These are phyloP conservation scores for Chymomyza fuscimana DNA, from an alignment of 2,888 invertebrate species.

Conservation along the genomic window DNA sequence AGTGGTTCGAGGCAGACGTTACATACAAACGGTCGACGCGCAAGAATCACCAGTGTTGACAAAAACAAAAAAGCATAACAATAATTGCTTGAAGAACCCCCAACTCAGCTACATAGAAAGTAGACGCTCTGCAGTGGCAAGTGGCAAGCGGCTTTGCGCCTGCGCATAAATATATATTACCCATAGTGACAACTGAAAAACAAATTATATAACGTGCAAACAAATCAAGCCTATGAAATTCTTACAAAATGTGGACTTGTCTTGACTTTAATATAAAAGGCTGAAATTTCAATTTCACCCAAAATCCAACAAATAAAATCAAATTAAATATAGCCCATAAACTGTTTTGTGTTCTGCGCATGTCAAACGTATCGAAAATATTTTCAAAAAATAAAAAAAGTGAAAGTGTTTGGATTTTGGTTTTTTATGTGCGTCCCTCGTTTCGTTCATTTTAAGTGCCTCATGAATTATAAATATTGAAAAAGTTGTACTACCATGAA, in stretches of 20 bases:
- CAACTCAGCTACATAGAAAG: constrained; percentile 33
- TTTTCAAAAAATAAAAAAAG: constrained; percentile 45
- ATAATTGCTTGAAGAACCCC: constrained; percentile 29
- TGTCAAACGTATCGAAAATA: constrained; percentile 38
- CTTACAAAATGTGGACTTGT: constrained; percentile 59
- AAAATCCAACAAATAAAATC: neutral
- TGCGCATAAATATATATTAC: constrained; percentile 20
- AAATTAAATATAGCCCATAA: constrained; percentile 23
- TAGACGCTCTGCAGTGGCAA: constrained; percentile 1
- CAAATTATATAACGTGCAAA: constrained; percentile 11
- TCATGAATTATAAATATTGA: constrained; percentile 61
- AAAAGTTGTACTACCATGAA: constrained; percentile 59
- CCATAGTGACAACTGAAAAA: constrained; percentile 6
- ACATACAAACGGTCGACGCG: constrained; percentile 71
- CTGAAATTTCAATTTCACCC: constrained; percentile 38
- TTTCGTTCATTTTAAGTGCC: constrained; percentile 58
- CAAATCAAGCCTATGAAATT: neutral
- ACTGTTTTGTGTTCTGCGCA: constrained; percentile 68
- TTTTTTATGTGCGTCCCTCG: constrained; percentile 10
- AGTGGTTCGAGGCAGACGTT: constrained; percentile 77
- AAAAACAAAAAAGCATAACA: constrained; percentile 19
- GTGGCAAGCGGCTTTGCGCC: constrained; percentile 16
- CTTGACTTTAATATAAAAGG: constrained; percentile 47
- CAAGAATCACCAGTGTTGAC: constrained; percentile 50
- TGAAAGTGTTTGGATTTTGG: constrained; percentile 58